Evolutionary conservation across 1,140 invertebrate genomes (phyloP).

Genomic region (roundworm (Caenorhabditis elegans)): WBcel235 BX284602.5:8526501-8527000

Average conservation of each 20-base stretch:
- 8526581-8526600: constrained; percentile 57
- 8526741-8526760: not conserved
- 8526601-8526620: constrained; percentile 54
- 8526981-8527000: not conserved
- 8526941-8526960: not conserved
- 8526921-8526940: not conserved
- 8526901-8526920: not conserved
- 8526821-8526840: not conserved
- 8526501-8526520: constrained; percentile 57
- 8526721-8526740: too few species aligned
- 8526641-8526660: constrained; percentile 64
- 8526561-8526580: constrained; percentile 44
- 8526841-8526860: not conserved
- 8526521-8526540: constrained; percentile 46
- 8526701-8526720: not conserved
- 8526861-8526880: not conserved
- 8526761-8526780: not conserved
- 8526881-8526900: constrained; percentile 27
- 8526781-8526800: too few species aligned
- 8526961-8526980: not conserved
- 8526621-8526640: constrained; percentile 55
- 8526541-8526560: constrained; percentile 25
- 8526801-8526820: not conserved
- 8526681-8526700: constrained; percentile 47
- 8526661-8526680: constrained; percentile 59